These are phyloP conservation scores for Aeoliscus strigatus DNA, from an alignment of 2,797 vertebrate species.

Conservation along the genomic window DNA sequence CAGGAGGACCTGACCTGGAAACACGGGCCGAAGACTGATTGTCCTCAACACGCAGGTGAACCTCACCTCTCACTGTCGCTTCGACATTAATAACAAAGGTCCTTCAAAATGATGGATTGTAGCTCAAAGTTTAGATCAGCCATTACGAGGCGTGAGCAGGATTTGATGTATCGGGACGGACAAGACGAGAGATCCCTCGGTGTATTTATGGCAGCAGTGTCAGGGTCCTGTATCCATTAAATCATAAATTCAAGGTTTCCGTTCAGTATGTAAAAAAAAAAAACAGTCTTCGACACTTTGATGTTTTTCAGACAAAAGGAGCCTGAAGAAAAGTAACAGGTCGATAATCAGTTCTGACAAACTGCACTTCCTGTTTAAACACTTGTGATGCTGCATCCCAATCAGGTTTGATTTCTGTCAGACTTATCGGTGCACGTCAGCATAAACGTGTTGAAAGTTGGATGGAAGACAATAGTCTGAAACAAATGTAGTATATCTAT, in stretches of 20 bases:
- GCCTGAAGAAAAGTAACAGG: too few species aligned
- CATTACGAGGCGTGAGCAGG: constrained; percentile 25
- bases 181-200: constrained; percentile 16
- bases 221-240: constrained; percentile 11
- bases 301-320: too few species aligned
- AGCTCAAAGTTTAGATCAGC: constrained; percentile 15
- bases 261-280: too few species aligned
- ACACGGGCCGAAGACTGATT: constrained; percentile 13
- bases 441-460: too few species aligned
- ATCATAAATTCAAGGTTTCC: constrained; percentile 9
- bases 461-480: too few species aligned
- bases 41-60: constrained; percentile 52
- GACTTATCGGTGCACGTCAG: too few species aligned
- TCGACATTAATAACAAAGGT: constrained; percentile 28
- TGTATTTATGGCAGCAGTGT: constrained; percentile 17
- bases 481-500: too few species aligned
- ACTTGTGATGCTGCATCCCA: too few species aligned
- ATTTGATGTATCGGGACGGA: constrained; percentile 18
- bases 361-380: too few species aligned
- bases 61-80: constrained; percentile 24
- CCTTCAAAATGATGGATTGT: constrained; percentile 32
- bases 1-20: constrained; percentile 20
- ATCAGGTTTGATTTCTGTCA: too few species aligned
- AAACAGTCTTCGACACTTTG: too few species aligned
- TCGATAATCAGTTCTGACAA: too few species aligned